These are phyloP conservation scores for Heteromurus nitidus DNA, from an alignment of 2,888 invertebrate species.

Conservation along the genomic window DNA sequence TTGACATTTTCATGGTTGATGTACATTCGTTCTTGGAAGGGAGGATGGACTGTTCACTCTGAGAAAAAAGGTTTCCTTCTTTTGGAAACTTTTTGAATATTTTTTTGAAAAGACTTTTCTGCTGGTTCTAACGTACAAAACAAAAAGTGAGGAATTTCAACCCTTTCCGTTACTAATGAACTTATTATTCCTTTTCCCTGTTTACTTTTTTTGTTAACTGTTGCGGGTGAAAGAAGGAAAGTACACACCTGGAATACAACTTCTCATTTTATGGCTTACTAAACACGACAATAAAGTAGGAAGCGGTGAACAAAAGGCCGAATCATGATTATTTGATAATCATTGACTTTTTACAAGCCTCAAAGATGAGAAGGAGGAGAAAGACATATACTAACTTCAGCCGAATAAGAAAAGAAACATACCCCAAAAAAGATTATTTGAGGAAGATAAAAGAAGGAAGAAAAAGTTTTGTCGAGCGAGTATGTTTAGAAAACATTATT, in stretches of 20 bases:
- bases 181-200: slow-evolving; percentile 30
- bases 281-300: slow-evolving; percentile 38
- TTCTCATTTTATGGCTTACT: slow-evolving; percentile 21
- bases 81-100: not conserved
- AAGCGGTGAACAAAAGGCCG: slow-evolving; percentile 47
- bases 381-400: slow-evolving; percentile 11
- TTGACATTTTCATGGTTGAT: slow-evolving; percentile 40
- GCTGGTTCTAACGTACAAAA: slow-evolving; percentile 21
- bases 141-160: slow-evolving; percentile 66
- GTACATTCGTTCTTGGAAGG: slow-evolving; percentile 7
- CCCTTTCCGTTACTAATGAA: slow-evolving; percentile 60
- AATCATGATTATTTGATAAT: slow-evolving; percentile 55
- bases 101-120: not conserved
- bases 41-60: slow-evolving; percentile 6
- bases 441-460: slow-evolving; percentile 20
- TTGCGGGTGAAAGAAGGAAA: too few relatives aligned
- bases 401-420: not conserved
- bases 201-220: not conserved
- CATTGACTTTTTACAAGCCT: slow-evolving; percentile 51
- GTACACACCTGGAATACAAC: slow-evolving; percentile 31
- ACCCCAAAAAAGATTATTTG: slow-evolving; percentile 37
- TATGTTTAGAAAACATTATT: slow-evolving; percentile 52
- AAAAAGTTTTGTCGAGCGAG: slow-evolving; percentile 32
- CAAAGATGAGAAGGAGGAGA: slow-evolving; percentile 26
- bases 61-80: slow-evolving; percentile 14